Base-by-base conservation (phyloP, 2,797 vertebrate genomes). In the Anguilla megastoma region DNA sequence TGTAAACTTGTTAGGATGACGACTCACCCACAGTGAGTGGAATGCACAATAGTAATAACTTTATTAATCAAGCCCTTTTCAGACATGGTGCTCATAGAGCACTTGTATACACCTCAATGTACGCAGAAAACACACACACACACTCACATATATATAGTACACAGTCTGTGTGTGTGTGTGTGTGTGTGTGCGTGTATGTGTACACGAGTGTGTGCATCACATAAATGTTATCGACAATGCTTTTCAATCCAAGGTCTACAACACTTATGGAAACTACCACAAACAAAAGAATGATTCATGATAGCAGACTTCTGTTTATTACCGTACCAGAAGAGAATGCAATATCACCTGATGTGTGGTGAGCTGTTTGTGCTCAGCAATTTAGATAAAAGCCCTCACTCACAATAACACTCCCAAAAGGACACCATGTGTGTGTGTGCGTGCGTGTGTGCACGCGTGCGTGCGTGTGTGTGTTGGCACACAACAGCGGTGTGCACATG, bases 231-330 rank as follows among this genome's bases (percentile, higher is more conserved):
- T 36, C 18, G 0, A 21, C 8, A 24, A 41, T 80, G 36, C 33
- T 18, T 80, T 36, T 80, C 76, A 7, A 48, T 48, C 36, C 36
- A 48, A 24, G 30, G 14, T 45, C 14, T 48, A 48, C 14, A 80
- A 48, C 41, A 80, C 36, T 21, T 80, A 45, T 21, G 5, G 76
- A 80, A 45, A 80, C 74, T 5, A 41, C 2, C 76, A 7, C 36
- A 45, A 80, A 80, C 76, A 8, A 80, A 36, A 76, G 36, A 80
- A 36, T 80, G 16, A 80, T 80, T 80, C 76, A 80, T 80, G 33
- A 80, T 80, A 9, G 18, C 76, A 80, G 33, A 48, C 33, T 45
- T 48, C 41, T 80, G 1, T 80, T 80, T 80, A 80, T 80, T 48
- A 80, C 76, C n/a, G 1, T 33, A 27, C 41, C 10, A 54, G 58